Conservation (phyloP, 2,888 invertebrate genomes). For the Apotomis capreana region DNA sequence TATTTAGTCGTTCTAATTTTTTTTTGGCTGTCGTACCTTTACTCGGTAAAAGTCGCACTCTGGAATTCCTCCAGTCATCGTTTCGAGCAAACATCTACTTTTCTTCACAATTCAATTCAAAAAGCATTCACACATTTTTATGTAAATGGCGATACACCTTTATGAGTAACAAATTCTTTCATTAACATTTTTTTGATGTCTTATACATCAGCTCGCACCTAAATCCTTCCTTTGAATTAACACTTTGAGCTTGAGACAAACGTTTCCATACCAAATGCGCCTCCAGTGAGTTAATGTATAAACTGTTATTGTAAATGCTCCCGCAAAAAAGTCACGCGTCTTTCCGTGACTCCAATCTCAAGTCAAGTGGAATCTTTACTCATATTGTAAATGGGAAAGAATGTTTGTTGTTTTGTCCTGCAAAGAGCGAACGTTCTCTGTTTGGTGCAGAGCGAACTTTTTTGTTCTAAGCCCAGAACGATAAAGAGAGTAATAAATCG, state of each 20-base stretch:
- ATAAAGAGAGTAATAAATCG: too few species aligned
- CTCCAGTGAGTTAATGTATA: conserved; percentile 32
- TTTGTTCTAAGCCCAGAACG: too few species aligned
- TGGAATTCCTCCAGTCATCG: too few species aligned
- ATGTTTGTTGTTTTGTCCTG: too few species aligned
- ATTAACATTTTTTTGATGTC: conserved; percentile 24
- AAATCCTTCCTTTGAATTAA: conserved; percentile 7
- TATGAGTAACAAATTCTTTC: not conserved
- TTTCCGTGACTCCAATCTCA: conserved; percentile 42
- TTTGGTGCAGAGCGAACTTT: too few species aligned
- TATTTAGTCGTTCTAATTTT: too few species aligned
- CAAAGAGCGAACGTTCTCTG: too few species aligned
- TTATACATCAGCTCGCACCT: conserved; percentile 10
- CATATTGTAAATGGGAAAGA: too few species aligned
- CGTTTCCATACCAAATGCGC: conserved; percentile 34
- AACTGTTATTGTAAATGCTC: conserved; percentile 33
- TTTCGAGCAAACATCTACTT: conserved; percentile 7
- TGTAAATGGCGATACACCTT: not conserved
- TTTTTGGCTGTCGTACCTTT: too few species aligned
- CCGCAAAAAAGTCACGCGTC: conserved; percentile 41
- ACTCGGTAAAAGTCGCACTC: too few species aligned
- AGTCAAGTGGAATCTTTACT: conserved; percentile 10
- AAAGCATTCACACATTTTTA: not conserved
- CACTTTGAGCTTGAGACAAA: not conserved
- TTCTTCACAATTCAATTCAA: not conserved